Evolutionary conservation across 1,140 invertebrate species (phyloP).

Genomic region (Coenobita brevimanus): DNA sequence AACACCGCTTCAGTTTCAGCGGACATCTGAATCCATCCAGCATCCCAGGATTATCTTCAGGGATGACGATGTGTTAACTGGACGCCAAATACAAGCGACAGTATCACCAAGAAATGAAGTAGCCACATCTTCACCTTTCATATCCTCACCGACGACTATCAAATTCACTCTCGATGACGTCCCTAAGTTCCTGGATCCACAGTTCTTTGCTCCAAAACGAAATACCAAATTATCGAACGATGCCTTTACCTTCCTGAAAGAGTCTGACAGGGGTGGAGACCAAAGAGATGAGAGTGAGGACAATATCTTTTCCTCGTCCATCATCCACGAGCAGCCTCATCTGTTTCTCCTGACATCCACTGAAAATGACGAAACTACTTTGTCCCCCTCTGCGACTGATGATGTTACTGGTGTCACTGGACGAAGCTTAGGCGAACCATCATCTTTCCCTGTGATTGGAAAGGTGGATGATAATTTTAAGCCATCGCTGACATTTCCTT

Average conservation of each 20-base stretch:
- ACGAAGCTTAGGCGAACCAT: background rate
- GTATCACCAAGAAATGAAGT: background rate
- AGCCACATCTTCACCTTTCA: background rate
- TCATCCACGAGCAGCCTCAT: conserved; percentile 1
- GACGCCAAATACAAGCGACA: no score
- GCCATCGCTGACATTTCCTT: conserved; percentile 39
- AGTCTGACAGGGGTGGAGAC: background rate
- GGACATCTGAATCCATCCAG: no score
- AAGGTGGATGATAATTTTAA: background rate
- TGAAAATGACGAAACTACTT: background rate
- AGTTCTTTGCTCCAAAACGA: conserved; percentile 1
- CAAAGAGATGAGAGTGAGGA: background rate
- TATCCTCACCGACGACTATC: conserved; percentile 36
- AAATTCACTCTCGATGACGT: conserved; percentile 49
- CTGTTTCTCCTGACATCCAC: conserved; percentile 22
- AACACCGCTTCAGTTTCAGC: no score
- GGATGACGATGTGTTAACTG: no score
- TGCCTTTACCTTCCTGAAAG: background rate
- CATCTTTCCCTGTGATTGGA: background rate
- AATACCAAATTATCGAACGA: background rate
- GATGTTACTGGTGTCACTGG: background rate
- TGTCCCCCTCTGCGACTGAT: background rate
- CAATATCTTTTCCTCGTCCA: background rate
- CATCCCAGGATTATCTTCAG: no score
- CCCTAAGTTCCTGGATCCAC: conserved; percentile 24